Conservation (phyloP, 2,888 invertebrate species). For the Meghimatium bilineatum region DNA sequence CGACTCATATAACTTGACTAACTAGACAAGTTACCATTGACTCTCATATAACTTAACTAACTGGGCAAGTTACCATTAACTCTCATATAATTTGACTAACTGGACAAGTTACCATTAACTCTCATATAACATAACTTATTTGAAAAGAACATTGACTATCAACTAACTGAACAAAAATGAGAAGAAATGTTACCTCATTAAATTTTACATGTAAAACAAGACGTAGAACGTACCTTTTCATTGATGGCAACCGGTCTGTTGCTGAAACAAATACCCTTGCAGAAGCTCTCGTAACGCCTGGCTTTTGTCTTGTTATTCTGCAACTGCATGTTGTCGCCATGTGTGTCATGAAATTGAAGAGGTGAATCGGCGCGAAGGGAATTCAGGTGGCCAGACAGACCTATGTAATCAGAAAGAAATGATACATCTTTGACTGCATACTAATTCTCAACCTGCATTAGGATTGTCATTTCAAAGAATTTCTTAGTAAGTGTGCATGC, state of each 20-base stretch:
- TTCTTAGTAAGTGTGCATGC: too few species aligned
- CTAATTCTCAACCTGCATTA: neutral
- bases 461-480: neutral
- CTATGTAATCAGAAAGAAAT: conserved; percentile 47
- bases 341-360: conserved; percentile 86
- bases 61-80: too few species aligned
- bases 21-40: too few species aligned
- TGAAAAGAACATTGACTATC: too few species aligned
- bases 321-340: conserved; percentile 94
- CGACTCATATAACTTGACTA: too few species aligned
- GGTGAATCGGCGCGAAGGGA: conserved; percentile 60
- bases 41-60: too few species aligned
- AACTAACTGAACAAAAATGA: too few species aligned
- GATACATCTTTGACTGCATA: neutral
- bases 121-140: too few species aligned
- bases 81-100: too few species aligned
- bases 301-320: conserved; percentile 90
- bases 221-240: conserved; percentile 82
- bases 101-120: too few species aligned
- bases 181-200: too few species aligned
- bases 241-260: conserved; percentile 92
- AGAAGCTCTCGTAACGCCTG: conserved; percentile 94
- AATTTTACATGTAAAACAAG: too few species aligned
- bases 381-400: conserved; percentile 58
- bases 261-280: conserved; percentile 87